Conservation (phyloP, 1,140 invertebrate species). For the Macrosteles quadrilineatus region DNA sequence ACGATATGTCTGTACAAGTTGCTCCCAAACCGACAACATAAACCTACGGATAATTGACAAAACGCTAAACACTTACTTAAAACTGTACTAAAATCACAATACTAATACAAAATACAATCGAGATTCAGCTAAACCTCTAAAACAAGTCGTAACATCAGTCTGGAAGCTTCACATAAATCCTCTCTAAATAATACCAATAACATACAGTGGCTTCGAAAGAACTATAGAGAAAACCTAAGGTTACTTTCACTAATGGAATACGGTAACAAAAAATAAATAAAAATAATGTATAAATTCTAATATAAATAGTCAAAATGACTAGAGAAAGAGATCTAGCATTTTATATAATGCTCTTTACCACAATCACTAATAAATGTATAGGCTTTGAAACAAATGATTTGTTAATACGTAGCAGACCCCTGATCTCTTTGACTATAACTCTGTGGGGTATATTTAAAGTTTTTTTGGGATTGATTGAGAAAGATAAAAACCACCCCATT, state of each 20-base stretch:
- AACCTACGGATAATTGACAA: slow-evolving; percentile 16
- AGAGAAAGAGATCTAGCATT: slow-evolving; percentile 1
- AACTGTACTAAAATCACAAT: slow-evolving; percentile 17
- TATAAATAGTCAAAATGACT: background rate
- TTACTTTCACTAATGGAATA: too few species aligned
- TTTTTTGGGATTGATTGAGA: too few species aligned
- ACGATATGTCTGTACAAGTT: slow-evolving; percentile 8
- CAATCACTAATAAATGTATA: background rate
- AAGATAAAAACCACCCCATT: too few species aligned
- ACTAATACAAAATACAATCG: background rate
- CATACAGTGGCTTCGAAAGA: too few species aligned
- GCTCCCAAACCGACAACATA: background rate
- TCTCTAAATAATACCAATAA: too few species aligned
- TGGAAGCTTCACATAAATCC: slow-evolving; percentile 14
- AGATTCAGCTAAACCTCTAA: background rate
- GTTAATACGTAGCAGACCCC: background rate
- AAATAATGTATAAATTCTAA: too few species aligned
- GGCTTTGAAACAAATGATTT: background rate
- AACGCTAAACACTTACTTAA: slow-evolving; percentile 7
- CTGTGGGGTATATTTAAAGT: too few species aligned
- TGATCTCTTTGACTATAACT: background rate
- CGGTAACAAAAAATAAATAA: background rate
- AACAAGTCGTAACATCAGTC: slow-evolving; percentile 6
- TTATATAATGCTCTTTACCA: background rate
- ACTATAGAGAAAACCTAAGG: too few species aligned